Percentiles rank a stretch among this genome's conserved stretches.
These are phyloP conservation scores for Bombyx mandarina DNA, from an alignment of 1,140 invertebrate genomes.

Conservation along the genomic window DNA sequence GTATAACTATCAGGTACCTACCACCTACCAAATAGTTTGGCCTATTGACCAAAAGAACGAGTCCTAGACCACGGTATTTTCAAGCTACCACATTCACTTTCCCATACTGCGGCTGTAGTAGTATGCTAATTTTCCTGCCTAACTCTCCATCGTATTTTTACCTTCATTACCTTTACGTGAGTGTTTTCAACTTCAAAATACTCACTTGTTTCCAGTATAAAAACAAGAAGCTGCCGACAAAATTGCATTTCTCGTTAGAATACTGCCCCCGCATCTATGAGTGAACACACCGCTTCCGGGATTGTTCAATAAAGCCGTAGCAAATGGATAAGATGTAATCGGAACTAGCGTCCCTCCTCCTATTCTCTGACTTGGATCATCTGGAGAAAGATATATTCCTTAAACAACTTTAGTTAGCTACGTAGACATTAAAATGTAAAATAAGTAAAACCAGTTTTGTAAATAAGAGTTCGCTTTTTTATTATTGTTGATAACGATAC, in stretches of 20 bases:
- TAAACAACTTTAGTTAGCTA: background rate
- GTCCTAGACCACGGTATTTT: too few relatives aligned
- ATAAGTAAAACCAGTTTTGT: background rate
- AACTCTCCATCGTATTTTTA: too few relatives aligned
- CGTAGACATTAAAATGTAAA: background rate
- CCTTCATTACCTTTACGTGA: too few relatives aligned
- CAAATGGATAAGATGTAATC: slow-evolving; percentile 32
- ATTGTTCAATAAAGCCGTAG: slow-evolving; percentile 27
- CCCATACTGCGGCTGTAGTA: too few relatives aligned
- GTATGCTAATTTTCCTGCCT: too few relatives aligned
- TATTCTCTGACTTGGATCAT: slow-evolving; percentile 23
- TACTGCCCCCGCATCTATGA: slow-evolving; percentile 38
- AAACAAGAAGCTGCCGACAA: slow-evolving; percentile 46
- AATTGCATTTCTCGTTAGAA: slow-evolving; percentile 31
- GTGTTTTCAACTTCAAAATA: too few relatives aligned
- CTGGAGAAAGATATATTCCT: background rate
- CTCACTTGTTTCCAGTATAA: slow-evolving; percentile 8
- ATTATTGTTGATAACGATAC: too few relatives aligned
- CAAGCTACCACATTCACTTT: too few relatives aligned
- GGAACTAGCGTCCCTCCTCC: slow-evolving; percentile 20
- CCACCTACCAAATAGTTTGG: too few relatives aligned
- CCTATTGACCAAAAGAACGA: too few relatives aligned
- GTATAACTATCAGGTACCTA: too few relatives aligned
- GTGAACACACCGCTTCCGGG: slow-evolving; percentile 13
- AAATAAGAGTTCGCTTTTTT: too few relatives aligned